Conservation (phyloP, 2,888 invertebrate species). For the Siphonodentalium dalli region DNA sequence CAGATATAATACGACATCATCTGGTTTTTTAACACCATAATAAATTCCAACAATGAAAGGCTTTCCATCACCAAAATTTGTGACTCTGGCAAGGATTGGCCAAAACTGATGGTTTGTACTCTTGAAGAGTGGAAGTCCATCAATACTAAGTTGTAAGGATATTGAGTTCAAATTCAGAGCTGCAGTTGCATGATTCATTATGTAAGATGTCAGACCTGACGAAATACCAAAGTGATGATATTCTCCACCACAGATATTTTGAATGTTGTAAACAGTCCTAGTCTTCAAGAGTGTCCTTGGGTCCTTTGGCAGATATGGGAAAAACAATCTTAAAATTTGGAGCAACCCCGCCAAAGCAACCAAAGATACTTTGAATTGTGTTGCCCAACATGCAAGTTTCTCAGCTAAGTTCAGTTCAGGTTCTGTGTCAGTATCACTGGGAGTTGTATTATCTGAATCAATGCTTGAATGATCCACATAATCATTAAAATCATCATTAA, state of each 20-base stretch:
- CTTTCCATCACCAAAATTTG: background rate
- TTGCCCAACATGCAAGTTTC: too few species aligned
- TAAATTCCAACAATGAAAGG: slow-evolving; percentile 27
- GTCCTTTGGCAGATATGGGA: slow-evolving; percentile 21
- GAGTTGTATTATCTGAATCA: too few species aligned
- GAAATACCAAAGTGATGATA: slow-evolving; percentile 29
- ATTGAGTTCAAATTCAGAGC: background rate
- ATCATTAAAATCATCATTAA: too few species aligned
- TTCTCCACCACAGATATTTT: slow-evolving; percentile 12
- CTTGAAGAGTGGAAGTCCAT: slow-evolving; percentile 25
- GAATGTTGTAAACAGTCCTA: background rate
- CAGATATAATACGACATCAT: slow-evolving; percentile 14
- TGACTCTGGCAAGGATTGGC: slow-evolving; percentile 22
- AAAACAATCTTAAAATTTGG: background rate
- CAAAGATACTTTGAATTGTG: slow-evolving; percentile 5
- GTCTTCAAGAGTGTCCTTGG: slow-evolving; percentile 23
- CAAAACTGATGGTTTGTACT: slow-evolving; percentile 16
- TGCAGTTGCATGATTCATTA: background rate
- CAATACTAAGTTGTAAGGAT: slow-evolving; percentile 17
- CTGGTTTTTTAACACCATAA: slow-evolving; percentile 20
- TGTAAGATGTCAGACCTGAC: background rate
- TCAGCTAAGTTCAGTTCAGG: too few species aligned
- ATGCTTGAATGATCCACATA: too few species aligned
- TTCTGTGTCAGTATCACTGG: too few species aligned
- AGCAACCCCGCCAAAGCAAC: slow-evolving; percentile 8